These are phyloP conservation scores for Sebastes trivittatus DNA, from an alignment of 2,797 vertebrate species.

Conservation along the genomic window DNA sequence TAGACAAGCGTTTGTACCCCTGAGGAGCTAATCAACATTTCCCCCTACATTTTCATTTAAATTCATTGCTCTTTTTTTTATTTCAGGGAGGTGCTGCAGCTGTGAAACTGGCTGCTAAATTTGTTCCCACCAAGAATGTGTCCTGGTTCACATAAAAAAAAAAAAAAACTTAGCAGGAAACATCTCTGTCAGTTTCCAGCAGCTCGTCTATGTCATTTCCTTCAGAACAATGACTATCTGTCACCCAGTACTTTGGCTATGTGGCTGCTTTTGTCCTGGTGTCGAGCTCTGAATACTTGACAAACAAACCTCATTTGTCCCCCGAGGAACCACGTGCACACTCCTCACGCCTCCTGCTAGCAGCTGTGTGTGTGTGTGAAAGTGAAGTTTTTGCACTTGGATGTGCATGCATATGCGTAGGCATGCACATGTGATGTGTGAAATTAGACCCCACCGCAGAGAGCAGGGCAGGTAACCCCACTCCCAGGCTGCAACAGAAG, in stretches of 20 bases:
- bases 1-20: neutral
- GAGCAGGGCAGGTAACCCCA: conserved; percentile 77
- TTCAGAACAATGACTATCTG: conserved; percentile 62
- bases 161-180: conserved; percentile 49
- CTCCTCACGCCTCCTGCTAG: conserved; percentile 7
- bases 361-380: conserved; percentile 25
- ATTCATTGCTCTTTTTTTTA: neutral
- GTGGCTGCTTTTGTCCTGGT: conserved; percentile 64
- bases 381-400: conserved; percentile 13
- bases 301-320: conserved; percentile 68
- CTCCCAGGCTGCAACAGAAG: conserved; percentile 76
- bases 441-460: conserved; percentile 79
- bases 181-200: conserved; percentile 38
- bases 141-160: conserved; percentile 2
- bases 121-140: conserved; percentile 8
- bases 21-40: neutral
- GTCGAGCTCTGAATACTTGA: conserved; percentile 55
- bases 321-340: conserved; percentile 27
- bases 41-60: neutral
- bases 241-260: conserved; percentile 48
- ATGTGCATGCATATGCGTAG: conserved; percentile 42
- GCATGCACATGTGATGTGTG: conserved; percentile 77
- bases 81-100: conserved; percentile 4
- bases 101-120: conserved; percentile 4
- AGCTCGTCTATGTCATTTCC: conserved; percentile 57